Conservation (phyloP, 2,888 invertebrate species). For the Octonoba sinensis region DNA sequence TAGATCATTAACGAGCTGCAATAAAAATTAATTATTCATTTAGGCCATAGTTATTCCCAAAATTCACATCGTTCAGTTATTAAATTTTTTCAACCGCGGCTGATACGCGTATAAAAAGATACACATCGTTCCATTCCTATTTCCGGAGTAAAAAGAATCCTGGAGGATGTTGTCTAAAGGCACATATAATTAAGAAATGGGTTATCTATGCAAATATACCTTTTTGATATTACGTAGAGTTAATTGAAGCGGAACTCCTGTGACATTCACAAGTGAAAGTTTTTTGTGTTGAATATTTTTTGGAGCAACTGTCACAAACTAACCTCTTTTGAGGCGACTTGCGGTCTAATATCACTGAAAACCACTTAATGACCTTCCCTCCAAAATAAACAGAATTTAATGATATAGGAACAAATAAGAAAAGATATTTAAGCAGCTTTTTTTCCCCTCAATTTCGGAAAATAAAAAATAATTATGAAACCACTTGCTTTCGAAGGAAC, state of each 20-base stretch:
- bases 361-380: constrained; percentile 46
- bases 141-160: not conserved
- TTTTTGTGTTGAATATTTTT: constrained; percentile 12
- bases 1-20: constrained; percentile 52
- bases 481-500: no score
- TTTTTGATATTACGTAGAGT: constrained; percentile 13
- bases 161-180: constrained; percentile 17
- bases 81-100: not conserved
- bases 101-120: constrained; percentile 15
- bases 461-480: no score
- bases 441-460: no score
- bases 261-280: constrained; percentile 28
- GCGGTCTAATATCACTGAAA: constrained; percentile 61
- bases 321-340: constrained; percentile 23
- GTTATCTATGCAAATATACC: constrained; percentile 56
- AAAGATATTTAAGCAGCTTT: no score
- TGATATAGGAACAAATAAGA: not conserved
- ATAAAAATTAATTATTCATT: constrained; percentile 61
- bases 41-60: constrained; percentile 16
- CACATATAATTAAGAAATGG: constrained; percentile 51
- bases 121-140: not conserved
- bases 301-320: no score
- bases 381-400: constrained; percentile 60
- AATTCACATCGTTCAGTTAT: constrained; percentile 4
- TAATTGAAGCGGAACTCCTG: constrained; percentile 34